Percentiles rank a stretch among this genome's conserved stretches.
Evolutionary conservation across 2,888 invertebrate genomes (phyloP).

Genomic region (Terebella lapidaria): DNA sequence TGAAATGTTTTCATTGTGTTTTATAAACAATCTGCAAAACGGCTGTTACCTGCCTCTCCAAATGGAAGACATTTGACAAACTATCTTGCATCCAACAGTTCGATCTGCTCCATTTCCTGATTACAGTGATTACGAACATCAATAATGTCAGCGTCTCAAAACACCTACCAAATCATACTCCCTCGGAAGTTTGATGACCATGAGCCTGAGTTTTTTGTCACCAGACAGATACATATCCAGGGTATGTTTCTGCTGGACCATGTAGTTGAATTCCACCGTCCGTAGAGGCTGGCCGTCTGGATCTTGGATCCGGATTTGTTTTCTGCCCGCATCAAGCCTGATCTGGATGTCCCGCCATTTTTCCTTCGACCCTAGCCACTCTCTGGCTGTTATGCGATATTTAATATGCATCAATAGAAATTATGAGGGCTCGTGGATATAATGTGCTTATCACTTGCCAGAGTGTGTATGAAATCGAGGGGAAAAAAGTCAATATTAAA

Average conservation of each 20-base stretch:
- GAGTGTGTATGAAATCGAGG: no score
- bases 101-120: no score
- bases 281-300: constrained; percentile 7
- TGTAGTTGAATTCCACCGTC: constrained; percentile 16
- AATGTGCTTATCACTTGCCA: no score
- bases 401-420: no score
- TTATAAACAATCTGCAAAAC: no score
- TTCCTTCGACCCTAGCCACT: constrained; percentile 38
- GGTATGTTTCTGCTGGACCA: neutral
- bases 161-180: constrained; percentile 2
- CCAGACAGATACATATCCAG: neutral
- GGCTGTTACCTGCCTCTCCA: no score
- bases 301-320: constrained; percentile 8
- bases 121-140: neutral
- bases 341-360: constrained; percentile 13
- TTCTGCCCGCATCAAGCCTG: constrained; percentile 10
- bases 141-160: neutral
- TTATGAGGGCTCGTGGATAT: no score
- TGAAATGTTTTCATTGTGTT: no score
- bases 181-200: neutral
- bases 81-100: neutral
- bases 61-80: neutral
- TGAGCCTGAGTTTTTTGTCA: neutral
- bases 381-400: no score
- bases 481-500: neutral